phyloP scores from a whole-genome alignment of 2,888 invertebrate genomes.

The Orthosia incerta region DNA sequence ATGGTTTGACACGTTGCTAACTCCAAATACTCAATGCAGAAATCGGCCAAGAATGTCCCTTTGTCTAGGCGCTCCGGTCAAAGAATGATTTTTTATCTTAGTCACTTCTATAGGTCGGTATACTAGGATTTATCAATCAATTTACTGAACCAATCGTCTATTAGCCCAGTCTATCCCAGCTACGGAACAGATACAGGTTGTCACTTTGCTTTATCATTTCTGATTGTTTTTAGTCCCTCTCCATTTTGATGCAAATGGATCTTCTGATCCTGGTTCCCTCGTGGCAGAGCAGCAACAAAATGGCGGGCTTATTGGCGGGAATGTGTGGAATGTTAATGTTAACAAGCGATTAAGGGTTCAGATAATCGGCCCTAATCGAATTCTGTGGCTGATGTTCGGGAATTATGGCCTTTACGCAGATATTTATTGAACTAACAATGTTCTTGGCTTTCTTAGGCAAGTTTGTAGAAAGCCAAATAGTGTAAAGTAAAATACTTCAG shows the following conservation, averaged over 20 bases:
- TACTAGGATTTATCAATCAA: too few species aligned
- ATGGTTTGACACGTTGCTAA: too few species aligned
- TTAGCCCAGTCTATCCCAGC: background rate
- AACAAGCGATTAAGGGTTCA: conserved; percentile 56
- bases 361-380: conserved; percentile 59
- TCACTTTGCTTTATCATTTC: background rate
- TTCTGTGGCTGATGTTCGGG: conserved; percentile 51
- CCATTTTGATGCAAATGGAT: background rate
- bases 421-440: conserved; percentile 45
- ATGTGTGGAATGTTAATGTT: conserved; percentile 63
- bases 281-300: conserved; percentile 36
- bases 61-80: too few species aligned
- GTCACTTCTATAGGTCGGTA: too few species aligned
- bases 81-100: too few species aligned
- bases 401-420: conserved; percentile 37
- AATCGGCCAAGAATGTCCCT: too few species aligned
- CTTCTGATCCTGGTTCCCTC: conserved; percentile 20
- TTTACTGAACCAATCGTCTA: too few species aligned
- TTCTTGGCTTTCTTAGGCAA: conserved; percentile 1
- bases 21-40: too few species aligned
- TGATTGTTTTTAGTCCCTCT: background rate
- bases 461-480: background rate
- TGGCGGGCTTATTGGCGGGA: conserved; percentile 47
- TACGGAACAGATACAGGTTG: background rate
- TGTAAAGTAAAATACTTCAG: background rate